Evolutionary conservation across 2,797 vertebrate genomes (phyloP).

Genomic region (Cuniculus paca): DNA sequence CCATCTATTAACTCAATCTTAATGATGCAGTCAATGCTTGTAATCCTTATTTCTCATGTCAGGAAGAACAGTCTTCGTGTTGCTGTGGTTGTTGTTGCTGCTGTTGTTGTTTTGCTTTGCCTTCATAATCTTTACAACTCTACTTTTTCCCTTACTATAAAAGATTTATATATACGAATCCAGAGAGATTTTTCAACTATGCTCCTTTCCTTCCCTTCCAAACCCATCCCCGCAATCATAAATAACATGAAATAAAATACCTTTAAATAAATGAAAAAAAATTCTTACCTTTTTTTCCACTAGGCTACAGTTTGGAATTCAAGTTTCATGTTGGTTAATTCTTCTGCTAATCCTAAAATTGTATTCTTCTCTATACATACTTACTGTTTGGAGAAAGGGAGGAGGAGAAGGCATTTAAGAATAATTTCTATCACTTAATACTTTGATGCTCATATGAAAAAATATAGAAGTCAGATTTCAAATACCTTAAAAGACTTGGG

Average conservation of each 20-base stretch:
- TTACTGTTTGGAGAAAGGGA: background rate
- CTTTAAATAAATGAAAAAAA: background rate
- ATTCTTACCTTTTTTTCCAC: background rate
- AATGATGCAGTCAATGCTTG: background rate
- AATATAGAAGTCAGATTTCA: background rate
- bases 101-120: background rate
- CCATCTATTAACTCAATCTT: background rate
- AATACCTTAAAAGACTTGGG: background rate
- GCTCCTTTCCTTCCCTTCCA: background rate
- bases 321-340: background rate
- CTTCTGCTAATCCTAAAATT: conserved; percentile 6
- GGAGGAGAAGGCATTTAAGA: background rate
- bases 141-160: background rate
- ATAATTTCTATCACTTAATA: conserved; percentile 7
- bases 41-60: background rate
- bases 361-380: background rate
- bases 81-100: background rate
- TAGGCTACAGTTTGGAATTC: conserved; percentile 27
- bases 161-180: background rate
- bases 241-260: background rate
- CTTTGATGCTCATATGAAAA: background rate
- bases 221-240: background rate
- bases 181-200: conserved; percentile 6
- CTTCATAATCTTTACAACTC: background rate
- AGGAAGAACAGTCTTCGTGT: background rate